A percentile compares a stretch with the other conserved stretches of the same genome.
Evolutionary conservation across 2,888 invertebrate genomes (phyloP).

Genomic region (Phyllotreta striolata): DNA sequence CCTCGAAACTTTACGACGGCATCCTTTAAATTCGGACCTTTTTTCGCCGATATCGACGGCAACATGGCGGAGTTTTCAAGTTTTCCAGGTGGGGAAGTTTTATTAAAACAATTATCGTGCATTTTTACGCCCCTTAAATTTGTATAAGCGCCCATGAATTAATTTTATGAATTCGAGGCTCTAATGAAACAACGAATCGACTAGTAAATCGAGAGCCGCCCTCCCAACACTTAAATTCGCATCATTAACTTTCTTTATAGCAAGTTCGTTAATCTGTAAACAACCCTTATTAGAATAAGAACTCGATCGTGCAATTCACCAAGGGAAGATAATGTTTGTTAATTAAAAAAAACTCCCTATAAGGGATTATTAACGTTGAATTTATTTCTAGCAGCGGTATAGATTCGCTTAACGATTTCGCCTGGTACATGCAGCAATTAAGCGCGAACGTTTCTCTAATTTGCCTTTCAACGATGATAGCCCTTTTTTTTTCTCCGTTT

Average conservation of each 20-base stretch:
- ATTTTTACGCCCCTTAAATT: constrained; percentile 6
- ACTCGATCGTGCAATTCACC: constrained; percentile 12
- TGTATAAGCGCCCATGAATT: constrained; percentile 19
- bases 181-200: constrained; percentile 32
- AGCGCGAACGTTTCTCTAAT: no score
- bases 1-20: constrained; percentile 34
- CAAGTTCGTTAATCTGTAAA: constrained; percentile 45
- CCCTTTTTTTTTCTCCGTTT: no score
- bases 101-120: constrained; percentile 6
- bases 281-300: constrained; percentile 38
- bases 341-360: constrained; percentile 18
- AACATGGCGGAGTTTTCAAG: constrained; percentile 2
- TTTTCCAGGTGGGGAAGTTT: constrained; percentile 9
- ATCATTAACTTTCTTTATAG: constrained; percentile 41
- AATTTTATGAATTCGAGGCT: constrained; percentile 23
- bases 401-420: no score
- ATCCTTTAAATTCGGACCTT: constrained; percentile 35
- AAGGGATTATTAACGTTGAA: no score
- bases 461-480: no score
- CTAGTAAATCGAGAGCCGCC: constrained; percentile 29
- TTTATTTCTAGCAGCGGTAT: no score
- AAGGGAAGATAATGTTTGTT: constrained; percentile 8
- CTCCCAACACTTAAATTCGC: constrained; percentile 30
- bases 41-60: constrained; percentile 1
- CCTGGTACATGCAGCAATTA: no score